Percentiles rank a stretch among this genome's conserved stretches.
Conservation (phyloP, 2,113 vertebrate species). For the Aythya baeri region DNA sequence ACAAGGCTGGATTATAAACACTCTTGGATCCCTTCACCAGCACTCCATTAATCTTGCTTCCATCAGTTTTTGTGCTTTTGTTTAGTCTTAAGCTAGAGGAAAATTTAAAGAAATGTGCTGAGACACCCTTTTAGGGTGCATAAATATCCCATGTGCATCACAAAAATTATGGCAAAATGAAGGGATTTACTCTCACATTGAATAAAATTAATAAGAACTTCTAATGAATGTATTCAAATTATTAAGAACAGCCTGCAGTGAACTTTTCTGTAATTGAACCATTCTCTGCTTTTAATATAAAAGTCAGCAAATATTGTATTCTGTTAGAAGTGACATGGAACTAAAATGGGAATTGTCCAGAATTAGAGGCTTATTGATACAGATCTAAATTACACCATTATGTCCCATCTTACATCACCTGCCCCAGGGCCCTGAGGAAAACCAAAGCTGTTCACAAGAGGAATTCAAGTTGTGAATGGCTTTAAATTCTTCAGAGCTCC, state of each 20-base stretch:
- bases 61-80: not conserved
- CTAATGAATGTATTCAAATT: not conserved
- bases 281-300: slow-evolving; percentile 2
- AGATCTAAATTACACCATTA: not conserved
- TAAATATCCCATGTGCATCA: not conserved
- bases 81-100: slow-evolving; percentile 17
- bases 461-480: not conserved
- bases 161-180: not conserved
- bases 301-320: not conserved
- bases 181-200: not conserved
- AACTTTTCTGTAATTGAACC: not conserved
- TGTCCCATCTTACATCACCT: not conserved
- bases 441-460: not conserved
- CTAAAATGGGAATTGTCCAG: not conserved
- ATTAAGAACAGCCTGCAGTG: not conserved
- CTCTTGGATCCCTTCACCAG: slow-evolving; percentile 11
- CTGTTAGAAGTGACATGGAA: not conserved
- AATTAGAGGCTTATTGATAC: not conserved
- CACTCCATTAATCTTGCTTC: slow-evolving; percentile 26
- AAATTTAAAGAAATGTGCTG: slow-evolving; percentile 7
- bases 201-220: not conserved
- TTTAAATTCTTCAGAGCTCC: not conserved
- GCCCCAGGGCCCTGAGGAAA: not conserved
- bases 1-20: slow-evolving; percentile 11
- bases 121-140: not conserved